Conservation (phyloP, 1,140 invertebrate species). For the Anagrus nilaparvatae region DNA sequence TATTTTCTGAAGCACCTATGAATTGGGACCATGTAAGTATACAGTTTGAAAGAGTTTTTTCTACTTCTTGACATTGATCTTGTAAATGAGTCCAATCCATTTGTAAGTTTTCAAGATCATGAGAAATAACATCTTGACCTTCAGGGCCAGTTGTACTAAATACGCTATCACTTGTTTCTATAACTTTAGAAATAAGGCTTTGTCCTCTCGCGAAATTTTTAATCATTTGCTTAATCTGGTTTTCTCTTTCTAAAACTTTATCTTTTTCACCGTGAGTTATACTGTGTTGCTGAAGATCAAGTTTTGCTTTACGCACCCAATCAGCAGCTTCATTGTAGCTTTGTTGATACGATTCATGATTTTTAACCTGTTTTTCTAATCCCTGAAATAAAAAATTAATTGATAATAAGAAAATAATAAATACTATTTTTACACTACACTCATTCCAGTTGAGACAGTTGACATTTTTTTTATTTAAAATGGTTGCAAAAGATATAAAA, state of each 20-base stretch:
- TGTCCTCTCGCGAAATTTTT: slow-evolving; percentile 59
- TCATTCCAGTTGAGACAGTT: too few relatives aligned
- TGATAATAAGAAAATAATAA: slow-evolving; percentile 11
- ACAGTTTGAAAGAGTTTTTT: slow-evolving; percentile 67
- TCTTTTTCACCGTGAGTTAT: slow-evolving; percentile 75
- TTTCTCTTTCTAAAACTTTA: slow-evolving; percentile 60
- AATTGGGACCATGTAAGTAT: slow-evolving; percentile 81
- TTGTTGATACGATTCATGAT: slow-evolving; percentile 78
- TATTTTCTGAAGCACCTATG: slow-evolving; percentile 60
- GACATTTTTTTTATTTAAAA: too few relatives aligned
- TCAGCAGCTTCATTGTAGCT: slow-evolving; percentile 73
- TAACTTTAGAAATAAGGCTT: slow-evolving; percentile 59
- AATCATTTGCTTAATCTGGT: slow-evolving; percentile 59
- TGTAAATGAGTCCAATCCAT: slow-evolving; percentile 80
- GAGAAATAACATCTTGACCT: slow-evolving; percentile 74
- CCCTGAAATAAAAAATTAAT: slow-evolving; percentile 36
- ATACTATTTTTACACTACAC: too few relatives aligned
- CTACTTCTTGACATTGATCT: slow-evolving; percentile 67
- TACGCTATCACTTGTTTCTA: slow-evolving; percentile 66
- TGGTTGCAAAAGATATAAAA: too few relatives aligned
- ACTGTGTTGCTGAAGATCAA: slow-evolving; percentile 74
- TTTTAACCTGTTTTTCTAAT: slow-evolving; percentile 71
- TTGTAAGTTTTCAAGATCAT: slow-evolving; percentile 77
- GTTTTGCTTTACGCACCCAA: slow-evolving; percentile 75
- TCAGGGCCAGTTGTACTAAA: slow-evolving; percentile 73